These are phyloP conservation scores for Drosophila monieri DNA, from an alignment of 2,888 invertebrate genomes.

Conservation along the genomic window DNA sequence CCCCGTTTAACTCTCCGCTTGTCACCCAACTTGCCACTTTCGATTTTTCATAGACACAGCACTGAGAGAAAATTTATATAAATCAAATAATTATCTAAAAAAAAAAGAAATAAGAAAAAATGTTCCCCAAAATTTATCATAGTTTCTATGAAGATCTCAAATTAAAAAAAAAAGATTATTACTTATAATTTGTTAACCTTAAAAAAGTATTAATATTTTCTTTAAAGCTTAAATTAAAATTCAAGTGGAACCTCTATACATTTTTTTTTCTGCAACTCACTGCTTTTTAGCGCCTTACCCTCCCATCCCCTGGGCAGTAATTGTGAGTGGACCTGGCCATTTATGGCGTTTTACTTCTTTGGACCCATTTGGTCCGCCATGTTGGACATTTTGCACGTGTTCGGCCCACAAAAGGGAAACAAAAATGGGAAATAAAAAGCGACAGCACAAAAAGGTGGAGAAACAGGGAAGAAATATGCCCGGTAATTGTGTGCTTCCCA, in stretches of 20 bases:
- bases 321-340: constrained; percentile 62
- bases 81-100: neutral
- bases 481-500: constrained; percentile 50
- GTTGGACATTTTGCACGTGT: constrained; percentile 62
- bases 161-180: no score
- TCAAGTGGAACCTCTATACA: neutral
- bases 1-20: constrained; percentile 27
- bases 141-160: no score
- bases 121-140: no score
- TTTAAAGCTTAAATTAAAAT: neutral
- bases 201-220: no score
- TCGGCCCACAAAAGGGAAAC: constrained; percentile 47
- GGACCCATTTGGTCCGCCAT: constrained; percentile 46
- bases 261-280: constrained; percentile 38
- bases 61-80: neutral
- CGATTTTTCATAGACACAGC: constrained; percentile 65
- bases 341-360: constrained; percentile 57
- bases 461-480: constrained; percentile 48
- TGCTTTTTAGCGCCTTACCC: neutral
- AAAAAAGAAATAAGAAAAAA: no score
- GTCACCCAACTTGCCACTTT: constrained; percentile 53
- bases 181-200: no score
- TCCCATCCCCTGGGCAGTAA: constrained; percentile 28
- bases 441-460: neutral
- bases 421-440: constrained; percentile 1